Evolutionary conservation across 2,797 vertebrate species (phyloP).

Genomic region (Lacerta agilis): DNA sequence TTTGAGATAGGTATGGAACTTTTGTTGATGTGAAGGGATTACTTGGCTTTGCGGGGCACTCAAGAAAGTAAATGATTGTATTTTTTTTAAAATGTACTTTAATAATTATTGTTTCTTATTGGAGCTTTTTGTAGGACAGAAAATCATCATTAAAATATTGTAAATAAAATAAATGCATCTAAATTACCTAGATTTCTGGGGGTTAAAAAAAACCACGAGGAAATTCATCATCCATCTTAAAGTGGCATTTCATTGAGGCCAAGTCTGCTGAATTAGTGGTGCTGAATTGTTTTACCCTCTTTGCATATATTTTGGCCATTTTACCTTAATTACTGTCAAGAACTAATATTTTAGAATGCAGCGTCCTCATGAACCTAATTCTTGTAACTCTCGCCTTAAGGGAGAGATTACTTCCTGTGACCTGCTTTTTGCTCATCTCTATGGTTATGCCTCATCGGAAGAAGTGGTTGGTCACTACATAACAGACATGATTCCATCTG

Average conservation of each 20-base stretch:
- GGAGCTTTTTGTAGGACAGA: background rate
- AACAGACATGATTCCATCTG: conserved; percentile 86
- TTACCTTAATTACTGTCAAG: conserved; percentile 21
- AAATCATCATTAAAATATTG: background rate
- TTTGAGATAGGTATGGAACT: background rate
- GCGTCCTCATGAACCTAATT: background rate
- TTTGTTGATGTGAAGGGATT: background rate
- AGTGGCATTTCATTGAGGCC: background rate
- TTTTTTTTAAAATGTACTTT: background rate
- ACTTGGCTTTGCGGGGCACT: background rate
- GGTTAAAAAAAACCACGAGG: background rate
- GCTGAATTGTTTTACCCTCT: background rate
- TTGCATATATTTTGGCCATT: background rate
- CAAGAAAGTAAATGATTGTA: background rate
- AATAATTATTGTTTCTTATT: background rate
- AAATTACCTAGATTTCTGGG: background rate
- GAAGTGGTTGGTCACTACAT: conserved; percentile 83
- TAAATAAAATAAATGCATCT: background rate
- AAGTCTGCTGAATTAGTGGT: background rate
- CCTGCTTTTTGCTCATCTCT: conserved; percentile 86
- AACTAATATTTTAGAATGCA: background rate
- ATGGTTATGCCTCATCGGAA: conserved; percentile 82
- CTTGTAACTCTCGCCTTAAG: conserved; percentile 71
- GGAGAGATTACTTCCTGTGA: conserved; percentile 88
- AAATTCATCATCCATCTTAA: accelerated